Evolutionary conservation across 2,888 invertebrate species (phyloP), one percentile per base, ranked within the genome.

Genomic region (Dorcus parallelipipedus): DNA sequence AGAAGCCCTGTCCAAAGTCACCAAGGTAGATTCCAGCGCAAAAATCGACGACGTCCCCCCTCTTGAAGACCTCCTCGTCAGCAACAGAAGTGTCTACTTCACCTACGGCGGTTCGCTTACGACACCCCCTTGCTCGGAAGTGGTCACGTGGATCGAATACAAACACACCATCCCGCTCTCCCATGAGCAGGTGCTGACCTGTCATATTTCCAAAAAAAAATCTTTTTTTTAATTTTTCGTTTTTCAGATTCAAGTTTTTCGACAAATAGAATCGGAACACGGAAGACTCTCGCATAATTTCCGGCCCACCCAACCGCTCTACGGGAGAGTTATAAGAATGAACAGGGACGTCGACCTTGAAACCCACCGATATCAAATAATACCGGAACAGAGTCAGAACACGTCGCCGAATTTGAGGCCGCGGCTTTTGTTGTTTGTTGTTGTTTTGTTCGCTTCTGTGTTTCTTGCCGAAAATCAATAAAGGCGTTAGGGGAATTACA

Each of bases 31-130:
- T 38, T 57, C 63, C 3, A 56, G 57, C n/a, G 48, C 56, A 8
- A 50, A 49, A 9, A 40, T 67, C 17, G 20, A 47, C 3, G 41
- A 53, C 33, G 38, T 49, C 9, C 39, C 56, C 23, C 14, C 42
- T 17, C 38, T 60, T 14, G 53, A 60, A 10, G 45, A 53, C 38
- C 9, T 60, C 9, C n/a, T 60, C 20, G 38, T 56, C 45, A 10
- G 17, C 10, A 63, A 70, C 53, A 56, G 64, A 9, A 63, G 66
- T 1, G 53, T 58, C 48, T 91, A 88, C 81, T 91, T 88, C 78
- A 89, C 89, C 0, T 91, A 91, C 77, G 86, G 84, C 74, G 86
- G 91, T n/a, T 91, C 91, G 0, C 78, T 91, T 45, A 91, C 91
- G 38, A 90, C 90, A 0, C 91, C 91, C 0, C 90, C 90, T 4